A percentile compares a stretch with the other conserved stretches of the same genome.
Conservation (phyloP, 2,797 vertebrate genomes). For the Sebastes iracundus region DNA sequence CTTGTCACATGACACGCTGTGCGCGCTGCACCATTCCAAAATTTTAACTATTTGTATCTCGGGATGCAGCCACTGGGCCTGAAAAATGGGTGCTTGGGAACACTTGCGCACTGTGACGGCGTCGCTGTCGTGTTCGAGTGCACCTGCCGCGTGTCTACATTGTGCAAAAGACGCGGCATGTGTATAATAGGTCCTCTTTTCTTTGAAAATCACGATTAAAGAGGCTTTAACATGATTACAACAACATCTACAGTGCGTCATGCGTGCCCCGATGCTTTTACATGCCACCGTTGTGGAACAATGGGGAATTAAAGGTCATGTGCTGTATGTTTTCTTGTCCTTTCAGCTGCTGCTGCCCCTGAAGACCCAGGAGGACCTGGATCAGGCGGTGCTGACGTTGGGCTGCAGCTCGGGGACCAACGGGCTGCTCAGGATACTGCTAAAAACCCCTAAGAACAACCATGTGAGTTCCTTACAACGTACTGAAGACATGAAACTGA, state of each 20-base stretch:
- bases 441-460: slow-evolving; percentile 89
- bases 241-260: neutral
- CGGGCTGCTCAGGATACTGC: slow-evolving; percentile 87
- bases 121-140: no score
- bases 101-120: no score
- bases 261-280: neutral
- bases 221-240: neutral
- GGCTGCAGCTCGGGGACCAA: slow-evolving; percentile 85
- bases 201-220: neutral
- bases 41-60: no score
- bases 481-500: neutral
- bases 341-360: slow-evolving; percentile 87
- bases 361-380: slow-evolving; percentile 93
- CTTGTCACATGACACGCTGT: no score
- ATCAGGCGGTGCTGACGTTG: slow-evolving; percentile 85
- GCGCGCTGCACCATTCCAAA: no score
- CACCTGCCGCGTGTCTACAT: no score
- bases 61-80: no score
- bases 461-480: slow-evolving; percentile 79
- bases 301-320: slow-evolving; percentile 39
- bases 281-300: slow-evolving; percentile 3
- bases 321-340: slow-evolving; percentile 45
- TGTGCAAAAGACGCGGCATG: no score
- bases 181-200: no score
- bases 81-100: no score